Base-by-base conservation (phyloP, 2,113 vertebrate species). In the Prunella himalayana region DNA sequence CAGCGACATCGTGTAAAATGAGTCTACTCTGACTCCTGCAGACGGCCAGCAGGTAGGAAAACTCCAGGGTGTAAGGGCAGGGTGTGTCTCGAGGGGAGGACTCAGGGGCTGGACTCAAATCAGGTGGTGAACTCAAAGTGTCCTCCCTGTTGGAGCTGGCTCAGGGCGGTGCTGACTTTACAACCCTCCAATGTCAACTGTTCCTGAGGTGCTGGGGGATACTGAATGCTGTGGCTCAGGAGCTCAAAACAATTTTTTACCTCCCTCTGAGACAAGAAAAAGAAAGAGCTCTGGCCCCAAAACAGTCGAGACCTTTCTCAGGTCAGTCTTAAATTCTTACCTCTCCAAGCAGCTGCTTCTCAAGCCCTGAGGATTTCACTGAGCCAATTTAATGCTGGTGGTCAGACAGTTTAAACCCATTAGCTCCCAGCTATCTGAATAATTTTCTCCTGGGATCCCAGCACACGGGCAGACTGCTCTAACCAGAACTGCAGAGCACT, bases 261-360 rank as follows among this genome's bases (percentile, higher is more conserved):
- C 61, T 88, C 42, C 27, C 41, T 70, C 28, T 86, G 56, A 93
- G 59, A 76, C 42, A 85, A 60, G 64, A 63, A 78, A 65, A 89
- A 84, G 57, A 56, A 57, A 42, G 60, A 89, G 15, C 23, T 72
- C 65, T 82, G 42, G 21, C 33, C 49, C 49, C 65, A 56, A 73
- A 86, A 75, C 79, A 53, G 47, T 31, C 3, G 3, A 93, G 96
- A 64, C 90, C 72, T 94, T 96, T 88, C 92, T 96, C 65, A 70
- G 95, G 73, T 94, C 88, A 82, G 56, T 84, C 82, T 94, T 95
- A 88, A 95, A 96, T 94, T 92, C 92, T 84, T 68, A 70, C 90
- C 82, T 92, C 69, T 39, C 13, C 45, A 22, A 53, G 69, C 54
- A 96, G 91, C 91, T 92, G 75, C 81, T 92, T 90, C 82, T 61